Conservation (phyloP, 2,888 invertebrate species). For the Drosophila picticornis region DNA sequence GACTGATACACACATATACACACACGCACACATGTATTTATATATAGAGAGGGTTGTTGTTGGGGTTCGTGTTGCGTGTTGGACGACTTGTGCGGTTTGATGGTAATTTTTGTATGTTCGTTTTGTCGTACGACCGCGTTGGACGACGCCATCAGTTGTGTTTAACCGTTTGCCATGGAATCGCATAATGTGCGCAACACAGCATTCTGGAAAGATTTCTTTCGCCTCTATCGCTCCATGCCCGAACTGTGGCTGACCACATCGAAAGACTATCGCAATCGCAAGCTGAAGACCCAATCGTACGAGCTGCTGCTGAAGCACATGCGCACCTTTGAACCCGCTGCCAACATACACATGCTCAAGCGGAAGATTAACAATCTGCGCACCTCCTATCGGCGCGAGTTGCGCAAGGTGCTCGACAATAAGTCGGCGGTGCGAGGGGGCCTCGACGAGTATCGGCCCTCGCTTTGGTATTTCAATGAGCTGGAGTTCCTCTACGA, state of each 20-base stretch:
- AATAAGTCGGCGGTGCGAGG: conserved; percentile 19
- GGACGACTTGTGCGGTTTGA: conserved; percentile 18
- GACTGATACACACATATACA: not conserved
- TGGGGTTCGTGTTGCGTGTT: conserved; percentile 16
- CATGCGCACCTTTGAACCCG: conserved; percentile 38
- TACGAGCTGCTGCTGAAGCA: conserved; percentile 43
- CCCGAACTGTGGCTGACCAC: conserved; percentile 61
- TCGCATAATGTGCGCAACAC: conserved; percentile 51
- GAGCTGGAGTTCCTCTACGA: conserved; percentile 67
- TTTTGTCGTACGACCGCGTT: conserved; percentile 48
- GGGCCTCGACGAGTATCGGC: conserved; percentile 47
- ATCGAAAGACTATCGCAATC: conserved; percentile 55
- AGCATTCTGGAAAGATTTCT: conserved; percentile 56
- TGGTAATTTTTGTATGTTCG: not conserved
- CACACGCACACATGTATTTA: too few relatives aligned
- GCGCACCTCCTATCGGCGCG: conserved; percentile 69
- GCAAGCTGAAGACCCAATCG: conserved; percentile 40
- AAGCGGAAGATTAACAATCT: conserved; percentile 73
- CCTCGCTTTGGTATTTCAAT: conserved; percentile 64
- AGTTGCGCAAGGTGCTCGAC: conserved; percentile 59
- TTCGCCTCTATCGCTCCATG: conserved; percentile 64
- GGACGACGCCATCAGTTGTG: conserved; percentile 41
- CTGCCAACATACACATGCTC: conserved; percentile 56
- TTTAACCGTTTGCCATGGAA: conserved; percentile 34
- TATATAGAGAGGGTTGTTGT: not conserved